Conservation (phyloP, 2,113 vertebrate species). For the Xerus inauris region DNA sequence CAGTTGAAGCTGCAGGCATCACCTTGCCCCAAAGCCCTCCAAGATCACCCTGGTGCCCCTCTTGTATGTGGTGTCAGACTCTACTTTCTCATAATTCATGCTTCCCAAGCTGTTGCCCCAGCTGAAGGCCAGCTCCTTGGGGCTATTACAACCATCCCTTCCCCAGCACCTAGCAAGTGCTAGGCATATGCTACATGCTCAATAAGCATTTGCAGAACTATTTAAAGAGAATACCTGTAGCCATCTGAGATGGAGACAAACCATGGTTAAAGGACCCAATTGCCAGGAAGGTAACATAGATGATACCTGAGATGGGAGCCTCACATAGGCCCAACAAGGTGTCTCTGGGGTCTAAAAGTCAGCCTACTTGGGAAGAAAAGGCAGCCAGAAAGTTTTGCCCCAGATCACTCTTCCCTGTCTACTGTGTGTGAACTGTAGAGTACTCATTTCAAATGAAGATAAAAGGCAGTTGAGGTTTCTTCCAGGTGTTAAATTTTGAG, state of each 20-base stretch:
- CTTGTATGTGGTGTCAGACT: background rate
- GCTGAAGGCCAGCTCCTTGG: background rate
- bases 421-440: background rate
- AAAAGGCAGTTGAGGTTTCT: background rate
- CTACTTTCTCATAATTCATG: background rate
- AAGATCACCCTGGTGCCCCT: background rate
- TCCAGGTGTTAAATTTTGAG: background rate
- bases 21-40: background rate
- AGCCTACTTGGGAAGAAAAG: background rate
- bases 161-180: background rate
- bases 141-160: background rate
- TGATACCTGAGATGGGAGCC: no score
- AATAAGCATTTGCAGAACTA: background rate
- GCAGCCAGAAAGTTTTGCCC: background rate
- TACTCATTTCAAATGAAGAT: background rate
- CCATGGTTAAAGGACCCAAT: rapidly evolving
- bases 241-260: background rate
- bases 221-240: background rate
- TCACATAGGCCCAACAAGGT: background rate
- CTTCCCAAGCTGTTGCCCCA: background rate
- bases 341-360: background rate
- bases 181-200: background rate
- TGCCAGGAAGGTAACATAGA: background rate
- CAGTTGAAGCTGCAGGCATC: background rate
- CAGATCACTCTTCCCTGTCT: background rate